Evolutionary conservation across 2,888 invertebrate species (phyloP), one percentile per base, ranked within the genome.

Genomic region (Scotopteryx bipunctaria): DNA sequence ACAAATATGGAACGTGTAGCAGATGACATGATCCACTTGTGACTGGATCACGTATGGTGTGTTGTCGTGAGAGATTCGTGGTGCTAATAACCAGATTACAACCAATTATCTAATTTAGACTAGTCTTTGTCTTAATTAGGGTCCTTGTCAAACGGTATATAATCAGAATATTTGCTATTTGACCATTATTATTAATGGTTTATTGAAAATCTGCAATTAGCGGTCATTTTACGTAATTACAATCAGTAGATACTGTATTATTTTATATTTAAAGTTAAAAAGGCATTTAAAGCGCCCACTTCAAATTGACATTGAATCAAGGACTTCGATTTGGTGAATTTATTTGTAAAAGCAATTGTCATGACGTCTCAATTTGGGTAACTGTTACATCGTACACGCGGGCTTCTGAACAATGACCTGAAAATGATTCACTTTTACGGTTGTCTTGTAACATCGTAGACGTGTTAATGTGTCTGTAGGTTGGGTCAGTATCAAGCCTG

Each of bases 291-390:
- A 35, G 31, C 6, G 5, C 13, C 25, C 17, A 23, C 27, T 63
- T 69, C 70, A 25, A 72, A 73, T 78, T 71, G 66, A 78, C n/a
- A 79, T 74, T 75, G 73, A 78, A 79, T 79, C 81, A 78, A 78
- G 75, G 79, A 71, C 73, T 71, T 77, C 71, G 63, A 63, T 61
- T 68, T n/a, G 61, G 57, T 61, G 64, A 78, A 55, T 77, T 75
- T 78, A 79, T 86, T 82, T 84, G 83, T 76, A 73, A 69, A 75
- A 79, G 57, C 73, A 83, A 85, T 83, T 76, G 76, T 73, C 63
- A 73, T 82, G 79, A 85, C 78, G 82, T 82, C 74, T 83, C 73
- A 76, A 86, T 86, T 85, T 82, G 69, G 83, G 79, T 83, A 82
- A 85, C 81, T 85, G 86, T 86, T 84, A 85, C 83, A 40, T 41